phyloP scores from a whole-genome alignment of 2,888 invertebrate genomes.

The Bombyx huttoni region DNA sequence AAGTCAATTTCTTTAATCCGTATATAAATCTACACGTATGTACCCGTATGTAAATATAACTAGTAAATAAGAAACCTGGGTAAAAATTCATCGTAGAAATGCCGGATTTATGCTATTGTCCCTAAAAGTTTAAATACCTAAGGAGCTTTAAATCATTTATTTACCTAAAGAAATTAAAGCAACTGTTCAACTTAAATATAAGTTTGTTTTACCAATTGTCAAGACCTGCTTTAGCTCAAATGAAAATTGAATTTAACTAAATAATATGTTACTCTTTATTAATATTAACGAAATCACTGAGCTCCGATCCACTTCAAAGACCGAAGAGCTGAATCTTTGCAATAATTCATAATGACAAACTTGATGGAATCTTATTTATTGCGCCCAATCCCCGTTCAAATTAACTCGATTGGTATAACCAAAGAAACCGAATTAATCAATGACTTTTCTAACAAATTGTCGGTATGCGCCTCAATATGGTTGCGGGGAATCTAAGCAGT shows the following conservation, averaged over 20 bases:
- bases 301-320: neutral
- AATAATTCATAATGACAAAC: conserved; percentile 58
- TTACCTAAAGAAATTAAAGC: too few species aligned
- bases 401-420: conserved; percentile 56
- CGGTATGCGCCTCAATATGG: conserved; percentile 32
- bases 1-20: too few species aligned
- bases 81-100: too few species aligned
- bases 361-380: conserved; percentile 40
- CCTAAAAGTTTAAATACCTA: too few species aligned
- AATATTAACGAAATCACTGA: neutral
- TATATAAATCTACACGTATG: too few species aligned
- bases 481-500: conserved; percentile 17
- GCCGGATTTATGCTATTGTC: too few species aligned
- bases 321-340: conserved; percentile 44
- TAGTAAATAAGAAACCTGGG: too few species aligned
- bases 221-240: neutral
- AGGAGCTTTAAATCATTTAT: too few species aligned
- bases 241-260: neutral
- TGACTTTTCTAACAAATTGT: conserved; percentile 50
- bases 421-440: conserved; percentile 54
- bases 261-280: neutral
- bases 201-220: too few species aligned
- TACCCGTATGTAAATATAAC: too few species aligned
- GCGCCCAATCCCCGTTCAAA: conserved; percentile 39
- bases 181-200: too few species aligned